Percentiles rank a stretch among this genome's conserved stretches.
Conservation (phyloP, 2,797 vertebrate species). For the Rhinatrema bivittatum region DNA sequence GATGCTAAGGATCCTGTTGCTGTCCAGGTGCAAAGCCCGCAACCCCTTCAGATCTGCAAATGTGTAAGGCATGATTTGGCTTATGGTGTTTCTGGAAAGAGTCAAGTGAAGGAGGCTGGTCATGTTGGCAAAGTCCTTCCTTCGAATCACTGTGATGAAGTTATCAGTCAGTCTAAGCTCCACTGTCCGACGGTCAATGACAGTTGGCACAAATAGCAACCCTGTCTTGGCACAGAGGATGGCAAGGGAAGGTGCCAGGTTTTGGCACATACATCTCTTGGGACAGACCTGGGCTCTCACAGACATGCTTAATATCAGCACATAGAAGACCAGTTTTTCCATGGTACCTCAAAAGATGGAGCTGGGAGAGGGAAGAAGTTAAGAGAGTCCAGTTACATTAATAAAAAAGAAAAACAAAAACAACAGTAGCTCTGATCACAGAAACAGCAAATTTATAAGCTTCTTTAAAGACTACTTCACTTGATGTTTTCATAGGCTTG, state of each 20-base stretch:
- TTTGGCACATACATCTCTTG: constrained; percentile 82
- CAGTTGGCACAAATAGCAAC: constrained; percentile 76
- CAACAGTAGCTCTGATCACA: too few species aligned
- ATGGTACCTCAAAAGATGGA: constrained; percentile 42
- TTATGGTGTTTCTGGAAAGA: constrained; percentile 79
- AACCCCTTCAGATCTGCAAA: constrained; percentile 78
- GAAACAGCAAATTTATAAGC: too few species aligned
- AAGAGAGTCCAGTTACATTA: not conserved
- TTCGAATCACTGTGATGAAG: constrained; percentile 75
- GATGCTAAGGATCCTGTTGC: constrained; percentile 72
- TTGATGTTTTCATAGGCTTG: too few species aligned
- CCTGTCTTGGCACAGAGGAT: constrained; percentile 84
- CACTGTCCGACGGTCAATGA: constrained; percentile 75
- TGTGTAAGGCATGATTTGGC: constrained; percentile 77
- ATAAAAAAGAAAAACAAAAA: not conserved
- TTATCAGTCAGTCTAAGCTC: constrained; percentile 80
- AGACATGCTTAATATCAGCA: constrained; percentile 65
- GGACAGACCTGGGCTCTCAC: constrained; percentile 70
- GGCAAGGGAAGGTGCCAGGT: constrained; percentile 76
- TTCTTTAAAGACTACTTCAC: too few species aligned
- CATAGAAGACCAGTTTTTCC: constrained; percentile 69
- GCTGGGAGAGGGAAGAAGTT: not conserved
- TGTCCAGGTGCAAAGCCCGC: constrained; percentile 76
- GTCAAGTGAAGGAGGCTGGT: constrained; percentile 79
- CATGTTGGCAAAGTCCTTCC: constrained; percentile 82